Percentiles rank a stretch among this genome's conserved stretches.
Conservation (phyloP, 2,113 vertebrate species). For the Elanoides forficatus region DNA sequence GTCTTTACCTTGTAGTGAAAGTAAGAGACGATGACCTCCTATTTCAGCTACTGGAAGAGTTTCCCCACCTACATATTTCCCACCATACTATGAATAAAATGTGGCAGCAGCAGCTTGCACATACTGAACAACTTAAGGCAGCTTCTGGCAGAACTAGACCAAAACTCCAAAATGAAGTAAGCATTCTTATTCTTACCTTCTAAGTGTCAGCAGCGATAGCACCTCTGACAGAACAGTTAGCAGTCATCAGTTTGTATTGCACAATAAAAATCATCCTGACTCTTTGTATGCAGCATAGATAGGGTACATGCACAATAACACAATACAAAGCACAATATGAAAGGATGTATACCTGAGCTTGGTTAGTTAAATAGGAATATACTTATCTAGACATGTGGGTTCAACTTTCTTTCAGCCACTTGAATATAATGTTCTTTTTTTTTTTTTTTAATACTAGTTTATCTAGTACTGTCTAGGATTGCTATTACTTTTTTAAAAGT, state of each 20-base stretch:
- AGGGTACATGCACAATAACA: not conserved
- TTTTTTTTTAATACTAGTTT: not conserved
- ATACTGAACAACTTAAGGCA: conserved; percentile 76
- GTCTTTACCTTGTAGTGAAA: conserved; percentile 76
- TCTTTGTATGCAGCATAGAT: too few relatives aligned
- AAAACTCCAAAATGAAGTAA: conserved; percentile 82
- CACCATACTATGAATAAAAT: conserved; percentile 78
- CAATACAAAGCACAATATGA: not conserved
- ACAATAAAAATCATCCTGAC: not conserved
- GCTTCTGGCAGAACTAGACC: conserved; percentile 53
- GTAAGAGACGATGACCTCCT: conserved; percentile 84
- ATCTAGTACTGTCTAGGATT: not conserved
- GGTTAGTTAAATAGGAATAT: not conserved
- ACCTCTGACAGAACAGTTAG: not conserved
- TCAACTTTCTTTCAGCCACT: not conserved
- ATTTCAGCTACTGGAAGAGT: conserved; percentile 82
- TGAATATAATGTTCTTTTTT: not conserved
- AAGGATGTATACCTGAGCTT: not conserved
- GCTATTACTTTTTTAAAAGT: not conserved
- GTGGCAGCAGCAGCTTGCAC: conserved; percentile 89
- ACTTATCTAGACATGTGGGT: fast-evolving
- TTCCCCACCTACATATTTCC: conserved; percentile 86
- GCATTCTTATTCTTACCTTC: not conserved
- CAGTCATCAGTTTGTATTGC: not conserved
- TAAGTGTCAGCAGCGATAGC: not conserved